phyloP scores from a whole-genome alignment of 2,797 vertebrate genomes.

The Enteromius radiatus region DNA sequence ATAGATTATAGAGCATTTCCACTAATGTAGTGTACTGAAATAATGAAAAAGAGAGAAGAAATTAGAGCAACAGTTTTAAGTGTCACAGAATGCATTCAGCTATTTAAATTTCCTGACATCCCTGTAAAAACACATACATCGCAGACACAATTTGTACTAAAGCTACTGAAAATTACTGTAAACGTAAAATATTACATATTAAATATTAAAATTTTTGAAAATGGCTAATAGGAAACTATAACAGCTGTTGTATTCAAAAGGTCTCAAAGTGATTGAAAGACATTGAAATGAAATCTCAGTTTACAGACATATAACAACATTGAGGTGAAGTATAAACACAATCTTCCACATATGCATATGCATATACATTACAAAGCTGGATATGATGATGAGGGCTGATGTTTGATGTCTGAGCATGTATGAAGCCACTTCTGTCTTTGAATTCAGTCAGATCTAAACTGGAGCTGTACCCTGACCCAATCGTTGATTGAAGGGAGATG shows the following conservation, averaged over 20 bases:
- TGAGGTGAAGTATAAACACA: conserved; percentile 54
- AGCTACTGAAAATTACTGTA: not conserved
- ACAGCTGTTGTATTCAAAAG: not conserved
- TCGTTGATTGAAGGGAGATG: not conserved
- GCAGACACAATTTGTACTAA: not conserved
- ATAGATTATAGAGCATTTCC: conserved; percentile 3
- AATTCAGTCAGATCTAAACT: not conserved
- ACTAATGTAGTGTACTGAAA: conserved; percentile 42
- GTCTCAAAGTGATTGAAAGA: conserved; percentile 42
- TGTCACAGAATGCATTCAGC: not conserved
- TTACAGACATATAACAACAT: conserved; percentile 65
- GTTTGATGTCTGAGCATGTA: not conserved
- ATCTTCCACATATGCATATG: conserved; percentile 52
- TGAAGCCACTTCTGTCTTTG: conserved; percentile 3
- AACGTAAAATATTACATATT: not conserved
- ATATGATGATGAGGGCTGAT: not conserved
- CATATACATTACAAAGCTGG: conserved; percentile 52
- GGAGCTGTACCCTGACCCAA: not conserved
- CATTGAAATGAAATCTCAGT: conserved; percentile 61
- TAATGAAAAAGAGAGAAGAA: not conserved
- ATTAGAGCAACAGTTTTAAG: not conserved
- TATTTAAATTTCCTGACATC: not conserved
- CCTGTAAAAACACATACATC: not conserved
- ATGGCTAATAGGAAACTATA: not conserved
- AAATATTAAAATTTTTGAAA: conserved; percentile 3